These are phyloP conservation scores for Brachionus koreanus DNA, from an alignment of 1,140 invertebrate species.

Conservation along the genomic window DNA sequence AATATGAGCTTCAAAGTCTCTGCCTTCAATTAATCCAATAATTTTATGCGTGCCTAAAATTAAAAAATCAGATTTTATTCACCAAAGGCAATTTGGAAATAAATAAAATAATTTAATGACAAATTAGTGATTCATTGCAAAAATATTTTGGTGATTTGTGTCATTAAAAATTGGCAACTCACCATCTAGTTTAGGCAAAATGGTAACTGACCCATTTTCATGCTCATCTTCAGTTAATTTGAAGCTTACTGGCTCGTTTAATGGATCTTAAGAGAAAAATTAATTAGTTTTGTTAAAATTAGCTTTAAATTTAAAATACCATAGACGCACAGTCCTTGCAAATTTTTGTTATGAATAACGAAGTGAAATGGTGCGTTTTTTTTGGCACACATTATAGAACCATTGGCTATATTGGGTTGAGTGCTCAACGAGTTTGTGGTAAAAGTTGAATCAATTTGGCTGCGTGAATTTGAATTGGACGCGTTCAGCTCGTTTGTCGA, in stretches of 20 bases:
- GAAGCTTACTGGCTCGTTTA: conserved; percentile 2
- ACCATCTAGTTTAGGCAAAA: conserved; percentile 10
- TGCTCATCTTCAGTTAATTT: conserved; percentile 31
- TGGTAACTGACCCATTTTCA: conserved; percentile 35
- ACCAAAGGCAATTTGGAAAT: neutral
- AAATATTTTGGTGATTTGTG: neutral
- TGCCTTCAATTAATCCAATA: conserved; percentile 14
- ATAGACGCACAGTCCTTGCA: conserved; percentile 22
- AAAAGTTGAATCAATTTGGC: neutral
- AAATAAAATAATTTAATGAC: neutral
- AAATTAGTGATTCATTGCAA: neutral
- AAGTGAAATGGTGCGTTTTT: conserved; percentile 6
- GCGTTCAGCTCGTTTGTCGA: neutral
- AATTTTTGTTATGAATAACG: conserved; percentile 15
- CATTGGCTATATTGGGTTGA: neutral
- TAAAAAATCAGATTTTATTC: neutral
- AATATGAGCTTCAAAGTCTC: conserved; percentile 3
- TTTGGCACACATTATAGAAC: conserved; percentile 17
- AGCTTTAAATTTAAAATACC: neutral
- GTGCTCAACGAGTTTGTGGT: neutral
- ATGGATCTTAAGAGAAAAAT: conserved; percentile 1
- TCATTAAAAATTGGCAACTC: neutral
- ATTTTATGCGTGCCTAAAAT: conserved; percentile 16
- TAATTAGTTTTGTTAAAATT: neutral
- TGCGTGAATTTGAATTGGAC: neutral